Conservation (phyloP, 2,113 vertebrate species). For the Leptocoma aspasia region DNA sequence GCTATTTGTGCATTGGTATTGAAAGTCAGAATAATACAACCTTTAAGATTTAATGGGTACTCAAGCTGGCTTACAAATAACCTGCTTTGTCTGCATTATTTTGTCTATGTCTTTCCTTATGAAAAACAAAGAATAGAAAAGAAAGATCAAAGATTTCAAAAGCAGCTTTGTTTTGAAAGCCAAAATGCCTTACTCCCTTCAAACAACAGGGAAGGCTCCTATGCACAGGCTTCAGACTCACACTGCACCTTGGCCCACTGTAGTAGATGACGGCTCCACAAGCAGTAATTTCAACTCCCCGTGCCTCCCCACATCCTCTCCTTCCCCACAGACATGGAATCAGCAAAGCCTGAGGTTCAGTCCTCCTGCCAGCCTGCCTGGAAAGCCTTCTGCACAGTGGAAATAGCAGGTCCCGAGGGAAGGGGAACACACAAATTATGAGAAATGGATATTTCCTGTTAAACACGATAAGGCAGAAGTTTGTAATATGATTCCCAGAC, state of each 20-base stretch:
- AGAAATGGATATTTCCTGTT: conserved; percentile 7
- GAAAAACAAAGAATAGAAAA: conserved; percentile 56
- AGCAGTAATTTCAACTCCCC: neutral
- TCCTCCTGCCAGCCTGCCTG: neutral
- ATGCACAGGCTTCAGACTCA: neutral
- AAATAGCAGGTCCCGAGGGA: neutral
- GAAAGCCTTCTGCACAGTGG: neutral
- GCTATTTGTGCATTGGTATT: conserved; percentile 62
- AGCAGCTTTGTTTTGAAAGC: conserved; percentile 58
- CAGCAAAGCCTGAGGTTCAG: neutral
- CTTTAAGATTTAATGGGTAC: conserved; percentile 76
- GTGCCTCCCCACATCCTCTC: neutral
- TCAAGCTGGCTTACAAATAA: conserved; percentile 70
- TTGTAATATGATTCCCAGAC: neutral
- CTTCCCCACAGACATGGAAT: neutral
- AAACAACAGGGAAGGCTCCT: conserved; percentile 31
- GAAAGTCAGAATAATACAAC: conserved; percentile 66
- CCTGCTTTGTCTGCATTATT: conserved; percentile 67
- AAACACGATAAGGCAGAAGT: neutral
- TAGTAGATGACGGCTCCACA: neutral
- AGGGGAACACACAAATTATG: neutral
- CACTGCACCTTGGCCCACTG: neutral
- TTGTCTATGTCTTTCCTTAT: conserved; percentile 43
- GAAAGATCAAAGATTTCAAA: conserved; percentile 74
- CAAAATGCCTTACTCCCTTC: conserved; percentile 61